These are phyloP conservation scores for Boloria selene DNA, from an alignment of 2,888 invertebrate species.

Conservation along the genomic window DNA sequence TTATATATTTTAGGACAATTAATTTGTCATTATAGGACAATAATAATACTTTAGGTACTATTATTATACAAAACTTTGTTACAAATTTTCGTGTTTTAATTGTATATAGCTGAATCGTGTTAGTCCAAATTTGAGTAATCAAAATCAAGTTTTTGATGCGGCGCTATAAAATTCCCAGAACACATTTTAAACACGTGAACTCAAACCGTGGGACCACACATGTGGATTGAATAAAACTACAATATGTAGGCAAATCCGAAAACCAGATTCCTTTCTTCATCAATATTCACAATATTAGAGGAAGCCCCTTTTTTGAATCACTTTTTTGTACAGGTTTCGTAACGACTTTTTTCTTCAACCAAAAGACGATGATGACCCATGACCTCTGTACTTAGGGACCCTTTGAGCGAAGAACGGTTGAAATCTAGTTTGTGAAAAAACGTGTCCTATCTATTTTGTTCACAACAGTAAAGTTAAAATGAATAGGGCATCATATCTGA, in stretches of 20 bases:
- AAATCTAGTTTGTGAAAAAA: slow-evolving; percentile 77
- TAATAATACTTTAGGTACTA: slow-evolving; percentile 1
- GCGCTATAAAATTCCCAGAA: slow-evolving; percentile 57
- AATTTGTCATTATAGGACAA: not conserved
- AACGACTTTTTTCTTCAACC: slow-evolving; percentile 77
- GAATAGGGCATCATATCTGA: slow-evolving; percentile 55
- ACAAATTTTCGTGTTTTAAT: slow-evolving; percentile 7
- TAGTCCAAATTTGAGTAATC: slow-evolving; percentile 22
- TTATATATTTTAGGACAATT: not conserved
- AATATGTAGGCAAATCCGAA: slow-evolving; percentile 62
- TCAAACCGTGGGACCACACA: slow-evolving; percentile 77
- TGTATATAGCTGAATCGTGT: slow-evolving; percentile 5
- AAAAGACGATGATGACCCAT: slow-evolving; percentile 76
- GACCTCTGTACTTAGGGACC: slow-evolving; percentile 63
- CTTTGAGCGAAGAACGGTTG: slow-evolving; percentile 65
- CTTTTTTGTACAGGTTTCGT: slow-evolving; percentile 66
- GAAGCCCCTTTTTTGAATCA: slow-evolving; percentile 75
- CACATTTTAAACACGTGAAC: slow-evolving; percentile 59
- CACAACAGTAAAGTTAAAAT: slow-evolving; percentile 46
- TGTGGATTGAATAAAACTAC: slow-evolving; percentile 58
- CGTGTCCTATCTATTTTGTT: slow-evolving; percentile 58
- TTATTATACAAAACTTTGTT: not conserved
- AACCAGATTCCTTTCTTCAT: slow-evolving; percentile 81
- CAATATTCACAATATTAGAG: slow-evolving; percentile 81
- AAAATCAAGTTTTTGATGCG: slow-evolving; percentile 57